phyloP scores from a whole-genome alignment of 2,888 invertebrate species.

The Clunio marinus region DNA sequence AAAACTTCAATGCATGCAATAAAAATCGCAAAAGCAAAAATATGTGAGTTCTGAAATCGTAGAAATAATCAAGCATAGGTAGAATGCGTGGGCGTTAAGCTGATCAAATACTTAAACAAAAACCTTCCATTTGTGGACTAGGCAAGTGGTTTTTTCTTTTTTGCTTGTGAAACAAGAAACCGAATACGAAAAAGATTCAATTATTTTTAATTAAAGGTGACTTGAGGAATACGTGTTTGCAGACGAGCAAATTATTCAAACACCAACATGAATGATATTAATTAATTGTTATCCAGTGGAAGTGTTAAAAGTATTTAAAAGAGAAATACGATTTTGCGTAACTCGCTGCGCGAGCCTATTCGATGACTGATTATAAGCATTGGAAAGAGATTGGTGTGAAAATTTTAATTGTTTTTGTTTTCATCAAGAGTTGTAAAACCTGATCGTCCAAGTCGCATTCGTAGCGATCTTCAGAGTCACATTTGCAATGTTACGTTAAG shows the following conservation, averaged over 20 bases:
- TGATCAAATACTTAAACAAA: neutral
- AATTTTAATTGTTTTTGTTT: slow-evolving; percentile 34
- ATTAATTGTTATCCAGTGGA: neutral
- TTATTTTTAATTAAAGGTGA: no score
- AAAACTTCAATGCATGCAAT: no score
- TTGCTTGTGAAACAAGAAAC: no score
- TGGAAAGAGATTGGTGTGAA: slow-evolving; percentile 22
- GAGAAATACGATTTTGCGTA: neutral
- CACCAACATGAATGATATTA: neutral
- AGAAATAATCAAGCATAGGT: neutral
- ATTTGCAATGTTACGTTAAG: neutral
- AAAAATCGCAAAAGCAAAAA: no score
- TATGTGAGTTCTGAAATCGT: neutral
- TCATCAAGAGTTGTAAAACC: neutral
- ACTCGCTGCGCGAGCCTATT: neutral
- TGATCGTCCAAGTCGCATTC: neutral
- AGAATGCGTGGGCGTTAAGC: neutral
- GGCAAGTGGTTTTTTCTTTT: neutral
- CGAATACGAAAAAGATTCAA: no score
- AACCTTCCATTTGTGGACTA: neutral
- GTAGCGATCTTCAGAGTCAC: neutral
- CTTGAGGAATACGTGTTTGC: no score
- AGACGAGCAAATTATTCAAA: neutral
- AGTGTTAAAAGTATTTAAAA: neutral
- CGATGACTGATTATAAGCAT: neutral